Evolutionary conservation across 2,888 invertebrate genomes (phyloP), one percentile per base, ranked within the genome.

Genomic region (Lasioglossum lativentre): DNA sequence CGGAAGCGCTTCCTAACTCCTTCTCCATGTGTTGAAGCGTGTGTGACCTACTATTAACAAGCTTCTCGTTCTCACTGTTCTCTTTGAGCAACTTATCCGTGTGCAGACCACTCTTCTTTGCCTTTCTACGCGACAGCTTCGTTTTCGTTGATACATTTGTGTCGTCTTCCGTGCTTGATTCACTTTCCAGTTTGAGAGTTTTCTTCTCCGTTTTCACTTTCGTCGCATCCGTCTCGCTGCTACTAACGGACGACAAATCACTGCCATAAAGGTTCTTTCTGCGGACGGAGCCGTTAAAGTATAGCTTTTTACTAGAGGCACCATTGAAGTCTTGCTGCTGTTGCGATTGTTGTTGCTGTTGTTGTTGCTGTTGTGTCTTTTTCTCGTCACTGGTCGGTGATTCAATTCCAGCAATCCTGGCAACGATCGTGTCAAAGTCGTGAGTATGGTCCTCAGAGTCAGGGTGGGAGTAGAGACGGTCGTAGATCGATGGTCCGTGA

Each of bases 401-500:
- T 86, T 96, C 96, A 4, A 96, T 94, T 10, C 97, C 97, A 34
- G 97, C 97, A 87, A 98, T 97, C 79, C 97, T 96, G 4, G 97
- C 96, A n/a, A 97, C 94, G 72, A 97, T 95, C 10, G 96, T 96
- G 56, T 97, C 97, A 91, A 97, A 97, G 93, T 97, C 97, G 89
- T 96, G 96, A 78, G 96, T 97, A 89, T 97, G 97, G 93, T 97
- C 97, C 83, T 97, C 96, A 34, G 97, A 96, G 91, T 96, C 95
- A 19, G 96, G 95, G 93, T 97, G 97, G 34, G 98, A 98, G 95
- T 98, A 98, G 82, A 98, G 96, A 88, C 97, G 97, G 94, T 99
- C 99, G 93, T 99, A 99, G 89, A 99, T 97, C 66, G 98, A 98
- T 68, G 98, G 98, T 0, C 98, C 98, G 94, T 98, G 98, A 95